Percentiles rank a stretch among this genome's conserved stretches.
Evolutionary conservation across 2,888 invertebrate genomes (phyloP).

Genomic region (Minunthozetes semirufus): DNA sequence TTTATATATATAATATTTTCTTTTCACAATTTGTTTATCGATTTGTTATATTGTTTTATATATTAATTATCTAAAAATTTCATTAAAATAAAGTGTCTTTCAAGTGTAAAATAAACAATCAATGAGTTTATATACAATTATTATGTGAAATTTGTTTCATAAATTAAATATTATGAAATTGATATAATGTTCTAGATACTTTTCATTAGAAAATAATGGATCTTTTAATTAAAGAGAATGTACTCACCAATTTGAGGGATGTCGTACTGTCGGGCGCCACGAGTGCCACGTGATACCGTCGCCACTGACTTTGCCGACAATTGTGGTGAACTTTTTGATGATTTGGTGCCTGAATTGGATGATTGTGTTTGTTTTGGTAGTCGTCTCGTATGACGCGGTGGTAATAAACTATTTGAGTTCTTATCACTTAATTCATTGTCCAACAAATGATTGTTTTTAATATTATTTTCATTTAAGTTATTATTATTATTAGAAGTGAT

Average conservation of each 20-base stretch:
- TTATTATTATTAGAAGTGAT: constrained; percentile 8
- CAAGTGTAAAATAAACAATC: too few species aligned
- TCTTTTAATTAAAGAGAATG: background rate
- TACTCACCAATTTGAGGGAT: constrained; percentile 24
- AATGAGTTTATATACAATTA: too few species aligned
- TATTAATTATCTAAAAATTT: too few species aligned
- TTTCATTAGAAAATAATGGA: too few species aligned
- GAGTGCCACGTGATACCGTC: background rate
- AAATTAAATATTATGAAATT: too few species aligned
- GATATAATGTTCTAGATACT: too few species aligned
- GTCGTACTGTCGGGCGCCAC: constrained; percentile 18
- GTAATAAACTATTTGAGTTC: constrained; percentile 23
- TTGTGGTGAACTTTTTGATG: constrained; percentile 19
- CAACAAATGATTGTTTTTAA: constrained; percentile 2
- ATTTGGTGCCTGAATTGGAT: constrained; percentile 19
- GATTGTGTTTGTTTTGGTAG: constrained; percentile 14
- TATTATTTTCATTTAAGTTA: constrained; percentile 4
- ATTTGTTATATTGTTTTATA: too few species aligned
- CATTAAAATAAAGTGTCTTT: too few species aligned
- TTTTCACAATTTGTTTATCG: too few species aligned
- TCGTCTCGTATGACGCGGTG: background rate
- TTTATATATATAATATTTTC: too few species aligned
- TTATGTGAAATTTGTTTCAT: too few species aligned
- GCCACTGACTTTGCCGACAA: background rate
- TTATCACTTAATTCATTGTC: constrained; percentile 23